Conservation (phyloP, 2,888 invertebrate genomes). For the Apotomis betuletana region DNA sequence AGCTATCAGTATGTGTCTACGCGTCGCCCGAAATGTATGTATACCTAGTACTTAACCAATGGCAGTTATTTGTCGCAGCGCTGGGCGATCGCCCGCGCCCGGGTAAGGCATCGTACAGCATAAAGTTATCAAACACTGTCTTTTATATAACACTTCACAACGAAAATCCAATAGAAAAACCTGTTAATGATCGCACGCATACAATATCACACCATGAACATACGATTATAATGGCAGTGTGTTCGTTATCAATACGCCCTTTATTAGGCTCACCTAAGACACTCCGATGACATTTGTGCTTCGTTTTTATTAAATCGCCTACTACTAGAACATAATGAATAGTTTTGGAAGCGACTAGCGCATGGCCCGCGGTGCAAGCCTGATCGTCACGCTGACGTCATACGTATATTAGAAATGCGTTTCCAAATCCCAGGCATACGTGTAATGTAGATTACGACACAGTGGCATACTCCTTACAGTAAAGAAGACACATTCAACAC, state of each 20-base stretch:
- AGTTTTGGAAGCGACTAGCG: slow-evolving; percentile 69
- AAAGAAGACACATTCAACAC: slow-evolving; percentile 79
- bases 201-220: slow-evolving; percentile 67
- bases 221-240: slow-evolving; percentile 79
- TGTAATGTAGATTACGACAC: slow-evolving; percentile 72
- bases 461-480: slow-evolving; percentile 62
- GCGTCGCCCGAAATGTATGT: slow-evolving; percentile 58
- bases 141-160: slow-evolving; percentile 52
- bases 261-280: slow-evolving; percentile 66
- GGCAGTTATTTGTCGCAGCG: slow-evolving; percentile 77
- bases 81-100: slow-evolving; percentile 50
- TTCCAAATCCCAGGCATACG: slow-evolving; percentile 75
- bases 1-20: slow-evolving; percentile 68
- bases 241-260: slow-evolving; percentile 67
- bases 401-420: slow-evolving; percentile 80
- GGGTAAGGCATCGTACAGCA: slow-evolving; percentile 76
- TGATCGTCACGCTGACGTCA: slow-evolving; percentile 68
- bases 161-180: slow-evolving; percentile 54
- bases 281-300: slow-evolving; percentile 78
- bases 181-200: slow-evolving; percentile 60
- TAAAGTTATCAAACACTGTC: slow-evolving; percentile 50
- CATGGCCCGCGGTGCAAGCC: slow-evolving; percentile 78
- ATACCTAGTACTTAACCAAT: slow-evolving; percentile 79
- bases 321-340: slow-evolving; percentile 70
- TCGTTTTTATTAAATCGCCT: slow-evolving; percentile 66